Base-by-base conservation (phyloP, 2,797 vertebrate genomes). In the Cercopithecus hamlyni region DNA sequence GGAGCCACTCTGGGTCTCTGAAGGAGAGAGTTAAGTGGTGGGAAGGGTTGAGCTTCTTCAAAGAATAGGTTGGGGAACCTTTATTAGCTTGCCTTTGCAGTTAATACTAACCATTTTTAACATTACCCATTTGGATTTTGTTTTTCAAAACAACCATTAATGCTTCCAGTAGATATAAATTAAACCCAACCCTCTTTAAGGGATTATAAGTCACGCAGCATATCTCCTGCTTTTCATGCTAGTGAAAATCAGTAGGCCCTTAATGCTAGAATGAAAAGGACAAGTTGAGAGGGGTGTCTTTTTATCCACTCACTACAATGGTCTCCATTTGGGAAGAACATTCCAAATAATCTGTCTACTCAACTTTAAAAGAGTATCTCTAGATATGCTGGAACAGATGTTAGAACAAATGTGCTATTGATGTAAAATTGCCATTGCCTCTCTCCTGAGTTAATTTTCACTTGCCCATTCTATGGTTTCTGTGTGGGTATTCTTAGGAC, bases 231-330 rank as follows among this genome's bases (percentile, higher is more conserved):
- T 43, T 91, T 97, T 26, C 36, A 45, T 64, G 10, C 20, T 57
- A 64, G 39, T 75, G 45, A 92, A 81, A 83, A 70, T 76, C 45
- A 64, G 20, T 86, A 70, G 22, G 9, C 39, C 15, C n/a, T 86
- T 86, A 95, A 58, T 55, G 24, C 48, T 87, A 43, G 41, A 72
- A 83, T 61, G 39, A 61, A 95, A 96, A 94, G 26, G 75, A 70
- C 50, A 6, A 64, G 55, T 94, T 80, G 20, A 61, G 26, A 90
- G 48, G 36, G 15, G 27, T 82, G 50, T 86, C 48, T 76, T 64
- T 95, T 81, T 85, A 27, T 77, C 50, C 24, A 41, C 72, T 90
- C 76, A 75, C 17, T 64, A 48, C 1, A 43, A 10, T 48, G 57
- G 24, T 14, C n/a, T 88, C 57, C 24, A 19, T 43, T 90, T 67